These are phyloP conservation scores for Ctenodactylus gundi DNA, from an alignment of 2,113 vertebrate species.

Conservation along the genomic window DNA sequence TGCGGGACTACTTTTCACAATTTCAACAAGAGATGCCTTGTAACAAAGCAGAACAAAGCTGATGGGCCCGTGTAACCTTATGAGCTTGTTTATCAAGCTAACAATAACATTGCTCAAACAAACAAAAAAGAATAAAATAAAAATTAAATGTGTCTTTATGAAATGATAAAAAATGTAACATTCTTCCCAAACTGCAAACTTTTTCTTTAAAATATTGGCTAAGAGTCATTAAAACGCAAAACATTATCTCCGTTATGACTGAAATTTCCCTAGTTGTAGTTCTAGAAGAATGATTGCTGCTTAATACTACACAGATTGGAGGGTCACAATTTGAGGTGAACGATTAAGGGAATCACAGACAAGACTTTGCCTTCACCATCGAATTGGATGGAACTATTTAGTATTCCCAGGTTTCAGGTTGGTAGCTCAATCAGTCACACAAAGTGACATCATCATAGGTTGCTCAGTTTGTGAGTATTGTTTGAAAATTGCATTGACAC, in stretches of 20 bases:
- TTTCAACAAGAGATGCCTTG: neutral
- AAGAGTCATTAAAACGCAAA: neutral
- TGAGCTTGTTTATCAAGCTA: neutral
- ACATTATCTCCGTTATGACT: neutral
- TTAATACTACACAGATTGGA: neutral
- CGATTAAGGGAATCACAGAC: neutral
- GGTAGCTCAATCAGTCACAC: no score
- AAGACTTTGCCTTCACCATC: neutral
- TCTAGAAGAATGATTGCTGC: neutral
- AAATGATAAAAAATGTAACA: neutral
- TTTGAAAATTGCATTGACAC: neutral
- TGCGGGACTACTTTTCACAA: neutral
- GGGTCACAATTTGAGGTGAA: neutral
- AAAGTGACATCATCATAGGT: neutral
- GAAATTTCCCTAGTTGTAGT: neutral
- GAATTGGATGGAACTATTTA: neutral
- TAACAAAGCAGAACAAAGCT: neutral
- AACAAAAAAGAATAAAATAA: neutral
- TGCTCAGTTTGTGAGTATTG: neutral
- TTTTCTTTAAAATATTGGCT: neutral
- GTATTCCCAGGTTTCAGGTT: neutral
- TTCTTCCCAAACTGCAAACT: neutral
- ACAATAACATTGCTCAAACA: no score
- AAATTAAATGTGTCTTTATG: neutral
- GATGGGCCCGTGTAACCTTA: neutral